phyloP scores from a whole-genome alignment of 2,888 invertebrate genomes.

The Cantharis rustica region DNA sequence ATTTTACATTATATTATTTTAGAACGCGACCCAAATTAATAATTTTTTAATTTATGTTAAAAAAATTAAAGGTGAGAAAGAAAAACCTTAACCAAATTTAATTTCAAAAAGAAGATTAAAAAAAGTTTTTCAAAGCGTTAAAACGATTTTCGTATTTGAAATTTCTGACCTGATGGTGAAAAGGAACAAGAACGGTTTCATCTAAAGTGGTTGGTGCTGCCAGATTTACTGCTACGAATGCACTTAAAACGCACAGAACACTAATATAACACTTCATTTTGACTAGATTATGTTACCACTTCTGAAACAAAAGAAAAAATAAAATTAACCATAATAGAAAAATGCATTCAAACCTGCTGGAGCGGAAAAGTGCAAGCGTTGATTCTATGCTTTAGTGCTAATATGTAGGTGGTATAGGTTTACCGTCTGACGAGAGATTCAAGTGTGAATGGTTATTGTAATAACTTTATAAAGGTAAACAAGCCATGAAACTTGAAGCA shows the following conservation, averaged over 20 bases:
- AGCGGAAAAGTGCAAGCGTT: neutral
- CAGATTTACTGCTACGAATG: conserved; percentile 48
- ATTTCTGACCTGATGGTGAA: conserved; percentile 49
- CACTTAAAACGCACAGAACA: conserved; percentile 55
- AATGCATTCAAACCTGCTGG: neutral
- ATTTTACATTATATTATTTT: neutral
- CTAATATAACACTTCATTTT: conserved; percentile 56
- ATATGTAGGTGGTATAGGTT: neutral
- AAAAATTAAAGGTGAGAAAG: neutral
- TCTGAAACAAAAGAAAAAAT: conserved; percentile 50
- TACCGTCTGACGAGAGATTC: neutral
- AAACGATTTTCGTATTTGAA: neutral
- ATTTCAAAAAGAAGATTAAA: neutral
- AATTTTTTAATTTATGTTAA: neutral
- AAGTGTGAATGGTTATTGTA: neutral
- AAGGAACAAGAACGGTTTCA: conserved; percentile 35
- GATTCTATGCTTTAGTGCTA: neutral
- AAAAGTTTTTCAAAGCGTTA: neutral
- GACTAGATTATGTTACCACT: conserved; percentile 56
- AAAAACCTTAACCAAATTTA: neutral
- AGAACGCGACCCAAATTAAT: conserved; percentile 7
- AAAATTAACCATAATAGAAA: neutral
- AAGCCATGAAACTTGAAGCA: neutral
- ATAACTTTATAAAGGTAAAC: neutral
- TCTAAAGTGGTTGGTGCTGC: conserved; percentile 49